Evolutionary conservation across 2,797 vertebrate species (phyloP), one percentile per base, ranked within the genome.

Genomic region (Acanthiza pusilla): DNA sequence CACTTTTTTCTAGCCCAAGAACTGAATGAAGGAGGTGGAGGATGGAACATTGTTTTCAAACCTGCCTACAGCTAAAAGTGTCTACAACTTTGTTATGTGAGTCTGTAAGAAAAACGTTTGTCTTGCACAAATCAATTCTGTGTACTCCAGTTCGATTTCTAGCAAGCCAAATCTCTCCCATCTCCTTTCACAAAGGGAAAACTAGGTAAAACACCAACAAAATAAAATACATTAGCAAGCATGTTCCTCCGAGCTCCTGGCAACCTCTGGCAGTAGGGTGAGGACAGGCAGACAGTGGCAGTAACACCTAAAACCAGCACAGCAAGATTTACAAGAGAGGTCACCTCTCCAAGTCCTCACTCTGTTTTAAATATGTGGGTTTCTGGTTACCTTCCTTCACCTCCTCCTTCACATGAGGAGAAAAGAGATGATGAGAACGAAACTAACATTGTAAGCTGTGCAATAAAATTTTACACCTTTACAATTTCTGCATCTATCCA

Each of bases 261-360:
- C 76, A 95, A 83, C 21, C 61, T 74, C 68, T 77, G 42, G 40
- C 58, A 94, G 62, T 3, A 78, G 40, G 51, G 60, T 70, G 83
- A 95, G 77, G 47, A 93, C 4, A 84, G 51, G 60, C 54, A 91
- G 77, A 76, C 60, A 78, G 65, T 45, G 43, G 70, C 83, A 95
- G 62, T 66, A 96, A 80, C 54, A 85, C 26, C 48, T 65, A 74
- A 94, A 96, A 96, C 94, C 93, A 94, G 95, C 88, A 94, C 51
- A 94, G 90, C 96, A 86, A 96, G 95, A 96, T 84, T 95, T 93
- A 94, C 96, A 90, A 94, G 95, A 91, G 93, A 88, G 40, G 76
- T 94, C 90, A 96, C 91, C 60, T 86, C 87, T 88, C n/a, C 32
- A 63, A 90, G 79, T 34, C 62, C 86, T 90, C 60, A 34, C 36